Conservation (phyloP, 2,113 vertebrate genomes). For the Gulo gulo region DNA sequence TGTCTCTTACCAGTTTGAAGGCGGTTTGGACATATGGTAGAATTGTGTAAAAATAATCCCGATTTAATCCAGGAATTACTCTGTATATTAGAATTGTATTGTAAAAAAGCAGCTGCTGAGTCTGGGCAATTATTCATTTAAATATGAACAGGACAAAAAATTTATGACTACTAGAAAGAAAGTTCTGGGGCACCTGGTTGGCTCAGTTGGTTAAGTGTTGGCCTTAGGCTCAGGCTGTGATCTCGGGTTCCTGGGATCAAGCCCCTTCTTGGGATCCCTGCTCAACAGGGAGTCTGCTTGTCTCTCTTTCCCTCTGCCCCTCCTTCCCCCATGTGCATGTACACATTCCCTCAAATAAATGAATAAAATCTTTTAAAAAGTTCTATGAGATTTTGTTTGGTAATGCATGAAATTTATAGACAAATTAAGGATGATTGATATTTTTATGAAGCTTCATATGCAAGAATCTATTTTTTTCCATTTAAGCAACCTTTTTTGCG, state of each 20-base stretch:
- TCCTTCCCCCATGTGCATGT: neutral
- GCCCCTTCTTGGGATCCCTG: neutral
- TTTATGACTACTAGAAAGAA: neutral
- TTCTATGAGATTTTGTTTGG: neutral
- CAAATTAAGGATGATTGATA: neutral
- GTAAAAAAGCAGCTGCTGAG: neutral
- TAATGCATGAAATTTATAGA: neutral
- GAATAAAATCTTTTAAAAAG: neutral
- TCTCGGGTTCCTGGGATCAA: neutral
- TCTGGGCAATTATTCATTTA: neutral
- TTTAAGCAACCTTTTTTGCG: neutral
- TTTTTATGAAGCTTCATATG: neutral
- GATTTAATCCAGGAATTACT: neutral
- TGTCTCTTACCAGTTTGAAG: neutral
- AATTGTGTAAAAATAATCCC: neutral
- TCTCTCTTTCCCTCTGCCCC: neutral
- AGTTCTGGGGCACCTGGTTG: neutral
- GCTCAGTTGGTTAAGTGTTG: neutral
- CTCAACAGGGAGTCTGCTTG: neutral
- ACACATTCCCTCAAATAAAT: neutral
- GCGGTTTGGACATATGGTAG: neutral
- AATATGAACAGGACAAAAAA: neutral
- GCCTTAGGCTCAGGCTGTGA: neutral
- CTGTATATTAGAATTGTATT: neutral
- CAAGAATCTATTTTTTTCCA: neutral